Evolutionary conservation across 2,888 invertebrate genomes (phyloP).

Genomic region (Drosophila paranaensis): DNA sequence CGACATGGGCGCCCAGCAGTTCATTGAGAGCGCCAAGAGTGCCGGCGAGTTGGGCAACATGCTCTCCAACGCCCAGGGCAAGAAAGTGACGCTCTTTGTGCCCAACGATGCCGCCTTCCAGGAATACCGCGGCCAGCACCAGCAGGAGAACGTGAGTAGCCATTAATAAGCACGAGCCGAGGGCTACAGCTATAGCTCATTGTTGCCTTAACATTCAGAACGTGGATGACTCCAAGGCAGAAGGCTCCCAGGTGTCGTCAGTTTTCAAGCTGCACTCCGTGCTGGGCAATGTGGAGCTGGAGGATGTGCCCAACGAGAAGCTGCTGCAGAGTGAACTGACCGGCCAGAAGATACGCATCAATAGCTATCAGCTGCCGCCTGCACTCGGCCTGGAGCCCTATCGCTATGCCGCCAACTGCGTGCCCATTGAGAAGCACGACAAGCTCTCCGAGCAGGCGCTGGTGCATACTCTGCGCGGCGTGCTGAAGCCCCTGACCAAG

Average conservation of each 20-base stretch:
- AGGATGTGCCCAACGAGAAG: slow-evolving; percentile 87
- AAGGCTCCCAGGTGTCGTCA: slow-evolving; percentile 85
- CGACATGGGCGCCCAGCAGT: slow-evolving; percentile 87
- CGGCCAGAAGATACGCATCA: slow-evolving; percentile 83
- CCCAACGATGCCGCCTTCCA: slow-evolving; percentile 88
- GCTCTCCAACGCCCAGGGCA: slow-evolving; percentile 81
- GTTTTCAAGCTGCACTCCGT: slow-evolving; percentile 87
- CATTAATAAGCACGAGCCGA: accelerated
- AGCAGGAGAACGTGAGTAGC: slow-evolving; percentile 85
- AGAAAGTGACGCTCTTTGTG: slow-evolving; percentile 88
- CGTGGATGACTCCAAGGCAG: slow-evolving; percentile 84
- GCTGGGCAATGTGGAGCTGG: slow-evolving; percentile 86
- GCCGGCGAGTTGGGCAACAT: slow-evolving; percentile 85
- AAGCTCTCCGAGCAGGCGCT: slow-evolving; percentile 88
- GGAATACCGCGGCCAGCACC: slow-evolving; percentile 86
- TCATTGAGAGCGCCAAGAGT: slow-evolving; percentile 86
- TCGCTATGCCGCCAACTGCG: slow-evolving; percentile 88
- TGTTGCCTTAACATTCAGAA: slow-evolving; percentile 82
- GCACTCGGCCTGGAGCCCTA: slow-evolving; percentile 76
- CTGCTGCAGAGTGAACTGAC: slow-evolving; percentile 83
- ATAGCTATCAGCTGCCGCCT: slow-evolving; percentile 80
- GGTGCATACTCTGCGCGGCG: slow-evolving; percentile 88
- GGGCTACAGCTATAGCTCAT: background rate
- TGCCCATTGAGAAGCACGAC: slow-evolving; percentile 87
- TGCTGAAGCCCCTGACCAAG: slow-evolving; percentile 86